Evolutionary conservation across 2,888 invertebrate genomes (phyloP).

Genomic region (Sinhomidia bicolor): DNA sequence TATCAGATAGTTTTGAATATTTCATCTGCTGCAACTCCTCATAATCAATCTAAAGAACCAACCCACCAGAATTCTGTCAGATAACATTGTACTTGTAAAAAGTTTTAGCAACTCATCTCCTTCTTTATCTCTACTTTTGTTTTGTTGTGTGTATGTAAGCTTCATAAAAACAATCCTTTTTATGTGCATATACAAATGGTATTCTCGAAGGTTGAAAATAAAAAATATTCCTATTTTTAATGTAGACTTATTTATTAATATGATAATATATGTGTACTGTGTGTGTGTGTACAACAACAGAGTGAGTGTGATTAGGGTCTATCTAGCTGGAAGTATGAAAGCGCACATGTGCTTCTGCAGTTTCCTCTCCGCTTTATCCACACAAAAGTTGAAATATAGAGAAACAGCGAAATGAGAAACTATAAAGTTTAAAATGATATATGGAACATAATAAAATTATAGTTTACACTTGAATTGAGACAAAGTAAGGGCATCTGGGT

Average conservation of each 20-base stretch:
- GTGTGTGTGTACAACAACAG: too few relatives aligned
- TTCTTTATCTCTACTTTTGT: background rate
- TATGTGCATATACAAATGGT: background rate
- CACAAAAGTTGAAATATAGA: too few relatives aligned
- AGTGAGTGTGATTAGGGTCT: too few relatives aligned
- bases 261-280: slow-evolving; percentile 13
- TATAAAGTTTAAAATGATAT: too few relatives aligned
- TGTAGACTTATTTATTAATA: background rate
- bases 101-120: background rate
- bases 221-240: background rate
- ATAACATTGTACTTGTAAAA: background rate
- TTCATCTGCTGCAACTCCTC: background rate
- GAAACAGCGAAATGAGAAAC: too few relatives aligned
- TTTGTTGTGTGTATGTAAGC: background rate
- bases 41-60: background rate
- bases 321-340: background rate
- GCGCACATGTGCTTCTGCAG: slow-evolving; percentile 41
- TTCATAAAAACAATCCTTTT: background rate
- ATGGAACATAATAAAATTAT: too few relatives aligned
- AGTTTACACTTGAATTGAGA: too few relatives aligned
- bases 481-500: too few relatives aligned
- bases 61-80: background rate
- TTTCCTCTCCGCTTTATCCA: slow-evolving; percentile 53
- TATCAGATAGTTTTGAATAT: background rate
- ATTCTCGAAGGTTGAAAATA: background rate